phyloP scores from a whole-genome alignment of 1,140 invertebrate species.

The Drosophila malerkotliana region DNA sequence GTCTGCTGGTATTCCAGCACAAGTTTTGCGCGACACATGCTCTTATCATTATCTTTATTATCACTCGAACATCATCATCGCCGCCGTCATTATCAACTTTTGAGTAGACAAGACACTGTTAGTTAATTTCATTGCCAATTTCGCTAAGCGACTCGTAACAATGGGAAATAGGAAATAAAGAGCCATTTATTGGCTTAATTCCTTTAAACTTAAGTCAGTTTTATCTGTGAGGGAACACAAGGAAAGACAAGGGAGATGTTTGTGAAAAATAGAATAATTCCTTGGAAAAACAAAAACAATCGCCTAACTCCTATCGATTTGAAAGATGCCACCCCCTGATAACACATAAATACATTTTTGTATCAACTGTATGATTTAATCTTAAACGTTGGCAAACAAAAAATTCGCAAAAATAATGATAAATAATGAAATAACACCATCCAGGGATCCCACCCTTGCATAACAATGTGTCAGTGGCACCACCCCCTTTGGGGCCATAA shows the following conservation, averaged over 20 bases:
- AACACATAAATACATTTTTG: slow-evolving; percentile 7
- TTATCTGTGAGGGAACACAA: too few relatives aligned
- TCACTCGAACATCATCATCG: background rate
- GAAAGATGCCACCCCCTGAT: background rate
- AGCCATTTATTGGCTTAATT: too few relatives aligned
- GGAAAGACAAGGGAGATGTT: too few relatives aligned
- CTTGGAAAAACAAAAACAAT: too few relatives aligned
- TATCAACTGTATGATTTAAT: background rate
- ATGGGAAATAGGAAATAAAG: too few relatives aligned
- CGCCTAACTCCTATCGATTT: background rate
- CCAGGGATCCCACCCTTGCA: background rate
- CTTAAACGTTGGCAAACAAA: slow-evolving; percentile 8
- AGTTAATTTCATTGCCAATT: background rate
- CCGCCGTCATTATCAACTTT: background rate
- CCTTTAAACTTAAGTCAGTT: too few relatives aligned
- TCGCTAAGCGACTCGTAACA: background rate
- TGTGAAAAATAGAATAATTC: too few relatives aligned
- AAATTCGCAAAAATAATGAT: background rate
- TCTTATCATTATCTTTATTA: slow-evolving; percentile 7
- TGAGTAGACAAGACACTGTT: background rate
- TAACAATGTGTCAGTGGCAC: background rate
- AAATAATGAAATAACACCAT: background rate
- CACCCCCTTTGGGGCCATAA: background rate
- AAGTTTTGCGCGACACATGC: background rate
- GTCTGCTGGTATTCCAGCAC: background rate